phyloP scores from a whole-genome alignment of 1,140 invertebrate species.

The Drosophila hydei region DNA sequence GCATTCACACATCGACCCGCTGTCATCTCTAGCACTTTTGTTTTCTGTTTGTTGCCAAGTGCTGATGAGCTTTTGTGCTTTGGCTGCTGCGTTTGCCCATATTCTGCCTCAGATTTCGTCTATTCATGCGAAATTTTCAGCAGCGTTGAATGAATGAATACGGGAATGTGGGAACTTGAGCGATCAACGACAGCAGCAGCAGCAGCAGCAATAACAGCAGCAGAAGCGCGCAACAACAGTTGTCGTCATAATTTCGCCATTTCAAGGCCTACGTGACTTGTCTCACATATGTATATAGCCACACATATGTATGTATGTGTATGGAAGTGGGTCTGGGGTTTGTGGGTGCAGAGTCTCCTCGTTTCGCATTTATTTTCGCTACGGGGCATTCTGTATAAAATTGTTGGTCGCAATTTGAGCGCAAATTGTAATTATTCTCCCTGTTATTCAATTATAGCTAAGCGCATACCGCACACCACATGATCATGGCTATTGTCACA shows the following conservation, averaged over 20 bases:
- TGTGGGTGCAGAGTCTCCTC: conserved; percentile 34
- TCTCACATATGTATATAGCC: conserved; percentile 59
- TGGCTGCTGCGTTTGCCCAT: conserved; percentile 54
- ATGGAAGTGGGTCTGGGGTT: conserved; percentile 48
- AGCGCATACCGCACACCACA: conserved; percentile 25
- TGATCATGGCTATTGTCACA: conserved; percentile 53
- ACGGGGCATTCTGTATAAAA: conserved; percentile 4
- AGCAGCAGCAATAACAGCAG: conserved; percentile 24
- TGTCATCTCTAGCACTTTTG: neutral
- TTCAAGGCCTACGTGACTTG: conserved; percentile 80
- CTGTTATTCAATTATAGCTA: conserved; percentile 29
- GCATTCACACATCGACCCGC: neutral
- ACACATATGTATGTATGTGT: conserved; percentile 2
- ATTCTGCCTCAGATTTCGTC: conserved; percentile 62
- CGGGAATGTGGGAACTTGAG: conserved; percentile 45
- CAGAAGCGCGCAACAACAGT: conserved; percentile 28
- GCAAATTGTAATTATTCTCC: conserved; percentile 31
- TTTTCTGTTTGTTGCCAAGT: conserved; percentile 45
- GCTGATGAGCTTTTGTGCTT: conserved; percentile 27
- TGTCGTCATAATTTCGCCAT: conserved; percentile 69
- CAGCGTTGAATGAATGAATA: conserved; percentile 61
- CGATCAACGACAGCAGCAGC: conserved; percentile 21
- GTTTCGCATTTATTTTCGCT: conserved; percentile 9
- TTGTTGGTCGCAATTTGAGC: conserved; percentile 48
- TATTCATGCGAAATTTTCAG: conserved; percentile 73